Evolutionary conservation across 1,140 invertebrate species (phyloP).

Genomic region (Tetramorium simillimum): DNA sequence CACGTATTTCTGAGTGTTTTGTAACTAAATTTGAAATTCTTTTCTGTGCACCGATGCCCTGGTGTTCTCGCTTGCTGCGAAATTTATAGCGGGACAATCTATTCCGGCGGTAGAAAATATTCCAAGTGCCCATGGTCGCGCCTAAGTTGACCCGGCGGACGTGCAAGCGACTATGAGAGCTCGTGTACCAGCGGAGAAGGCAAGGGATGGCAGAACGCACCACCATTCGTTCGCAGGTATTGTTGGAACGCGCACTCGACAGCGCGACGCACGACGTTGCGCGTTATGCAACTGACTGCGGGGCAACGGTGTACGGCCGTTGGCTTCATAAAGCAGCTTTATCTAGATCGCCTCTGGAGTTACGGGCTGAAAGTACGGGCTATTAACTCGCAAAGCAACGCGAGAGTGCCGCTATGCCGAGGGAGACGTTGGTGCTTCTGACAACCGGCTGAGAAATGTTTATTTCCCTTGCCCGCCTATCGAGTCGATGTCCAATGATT

Average conservation of each 20-base stretch:
- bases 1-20: neutral
- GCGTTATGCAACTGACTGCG: slow-evolving; percentile 58
- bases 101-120: slow-evolving; percentile 31
- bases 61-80: neutral
- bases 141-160: slow-evolving; percentile 36
- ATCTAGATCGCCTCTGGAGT: slow-evolving; percentile 74
- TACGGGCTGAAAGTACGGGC: slow-evolving; percentile 72
- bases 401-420: slow-evolving; percentile 3
- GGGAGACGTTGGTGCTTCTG: slow-evolving; percentile 22
- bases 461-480: slow-evolving; percentile 26
- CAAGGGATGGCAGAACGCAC: slow-evolving; percentile 8
- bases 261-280: slow-evolving; percentile 16
- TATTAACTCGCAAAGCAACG: slow-evolving; percentile 73
- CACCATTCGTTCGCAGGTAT: slow-evolving; percentile 38
- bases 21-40: slow-evolving; percentile 32
- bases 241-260: slow-evolving; percentile 49
- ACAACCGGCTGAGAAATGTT: slow-evolving; percentile 58
- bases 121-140: slow-evolving; percentile 21
- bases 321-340: slow-evolving; percentile 75
- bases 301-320: slow-evolving; percentile 43
- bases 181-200: slow-evolving; percentile 25
- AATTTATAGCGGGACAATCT: slow-evolving; percentile 9
- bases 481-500: slow-evolving; percentile 27
- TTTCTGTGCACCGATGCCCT: neutral
- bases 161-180: slow-evolving; percentile 47